These are phyloP conservation scores for Himalopsyche japonica DNA, from an alignment of 2,888 invertebrate species.

Conservation along the genomic window DNA sequence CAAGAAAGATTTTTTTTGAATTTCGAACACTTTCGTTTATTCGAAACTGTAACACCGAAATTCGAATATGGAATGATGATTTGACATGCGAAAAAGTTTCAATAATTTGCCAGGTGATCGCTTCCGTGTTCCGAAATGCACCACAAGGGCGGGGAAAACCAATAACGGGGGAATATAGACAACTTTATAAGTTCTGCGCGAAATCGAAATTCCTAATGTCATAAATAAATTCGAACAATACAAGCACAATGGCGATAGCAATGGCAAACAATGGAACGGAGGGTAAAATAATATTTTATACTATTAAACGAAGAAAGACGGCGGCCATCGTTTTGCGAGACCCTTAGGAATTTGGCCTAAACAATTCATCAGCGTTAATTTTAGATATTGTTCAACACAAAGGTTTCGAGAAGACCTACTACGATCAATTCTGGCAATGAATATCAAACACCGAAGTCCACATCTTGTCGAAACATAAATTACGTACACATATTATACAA, in stretches of 20 bases:
- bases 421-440: too few relatives aligned
- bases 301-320: slow-evolving; percentile 36
- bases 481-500: too few relatives aligned
- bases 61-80: too few relatives aligned
- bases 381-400: not conserved
- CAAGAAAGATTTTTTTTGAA: too few relatives aligned
- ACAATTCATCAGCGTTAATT: not conserved
- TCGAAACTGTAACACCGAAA: too few relatives aligned
- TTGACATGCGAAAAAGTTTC: too few relatives aligned
- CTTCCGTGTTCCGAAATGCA: not conserved
- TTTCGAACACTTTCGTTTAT: too few relatives aligned
- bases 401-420: not conserved
- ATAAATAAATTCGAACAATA: slow-evolving; percentile 36
- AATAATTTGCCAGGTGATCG: not conserved
- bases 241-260: slow-evolving; percentile 23
- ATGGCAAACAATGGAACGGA: slow-evolving; percentile 19
- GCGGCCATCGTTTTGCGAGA: slow-evolving; percentile 35
- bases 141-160: not conserved
- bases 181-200: not conserved
- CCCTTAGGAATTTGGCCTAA: not conserved
- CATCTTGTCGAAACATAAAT: too few relatives aligned
- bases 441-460: too few relatives aligned
- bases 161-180: not conserved
- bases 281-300: slow-evolving; percentile 38
- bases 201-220: slow-evolving; percentile 30